phyloP scores from a whole-genome alignment of 2,797 vertebrate species.

The Takifugu ocellatus region DNA sequence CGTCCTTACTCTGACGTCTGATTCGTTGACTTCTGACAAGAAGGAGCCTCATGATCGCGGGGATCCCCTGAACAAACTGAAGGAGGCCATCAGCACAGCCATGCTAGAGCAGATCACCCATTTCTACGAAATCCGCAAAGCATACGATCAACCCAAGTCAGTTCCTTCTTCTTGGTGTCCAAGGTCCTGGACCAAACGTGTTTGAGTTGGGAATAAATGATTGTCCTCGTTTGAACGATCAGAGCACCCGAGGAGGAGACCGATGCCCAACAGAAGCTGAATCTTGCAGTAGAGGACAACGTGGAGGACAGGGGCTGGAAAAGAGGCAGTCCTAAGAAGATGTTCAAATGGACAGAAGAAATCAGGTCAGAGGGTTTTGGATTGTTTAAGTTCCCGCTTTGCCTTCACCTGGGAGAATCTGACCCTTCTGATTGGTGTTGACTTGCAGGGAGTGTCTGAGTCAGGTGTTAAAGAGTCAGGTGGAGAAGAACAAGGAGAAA shows the following conservation, averaged over 20 bases:
- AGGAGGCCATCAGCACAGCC: conserved; percentile 81
- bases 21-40: conserved; percentile 4
- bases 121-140: conserved; percentile 83
- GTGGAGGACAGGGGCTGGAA: conserved; percentile 82
- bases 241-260: conserved; percentile 73
- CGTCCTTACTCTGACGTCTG: conserved; percentile 1
- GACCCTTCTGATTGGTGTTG: neutral
- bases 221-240: neutral
- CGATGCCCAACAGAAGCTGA: conserved; percentile 78
- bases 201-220: neutral
- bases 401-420: neutral
- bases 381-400: neutral
- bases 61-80: conserved; percentile 81
- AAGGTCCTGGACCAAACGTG: neutral
- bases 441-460: conserved; percentile 80
- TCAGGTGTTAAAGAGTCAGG: conserved; percentile 80
- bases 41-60: conserved; percentile 23
- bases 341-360: conserved; percentile 91
- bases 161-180: conserved; percentile 16
- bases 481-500: conserved; percentile 77
- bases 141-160: conserved; percentile 82
- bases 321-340: conserved; percentile 83
- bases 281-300: conserved; percentile 67
- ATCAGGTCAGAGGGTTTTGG: conserved; percentile 80
- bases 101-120: conserved; percentile 90